phyloP scores from a whole-genome alignment of 1,140 invertebrate genomes.

The Plectus sambesii region DNA sequence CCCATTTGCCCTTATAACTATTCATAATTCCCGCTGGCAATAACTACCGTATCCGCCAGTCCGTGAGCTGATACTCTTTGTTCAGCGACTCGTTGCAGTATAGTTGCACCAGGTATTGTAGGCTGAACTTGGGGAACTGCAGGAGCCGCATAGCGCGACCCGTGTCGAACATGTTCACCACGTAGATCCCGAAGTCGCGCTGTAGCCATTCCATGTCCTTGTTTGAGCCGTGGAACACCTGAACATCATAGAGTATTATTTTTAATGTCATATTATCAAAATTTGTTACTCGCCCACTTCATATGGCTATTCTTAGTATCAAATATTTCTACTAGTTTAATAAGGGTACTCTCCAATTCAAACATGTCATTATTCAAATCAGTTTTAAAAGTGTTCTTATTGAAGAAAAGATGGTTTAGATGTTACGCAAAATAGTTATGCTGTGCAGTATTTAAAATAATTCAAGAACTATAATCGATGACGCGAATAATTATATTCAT shows the following conservation, averaged over 20 bases:
- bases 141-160: conserved; percentile 64
- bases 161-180: conserved; percentile 94
- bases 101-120: conserved; percentile 63
- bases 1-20: not conserved
- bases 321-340: too few relatives aligned
- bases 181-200: conserved; percentile 76
- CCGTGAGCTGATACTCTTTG: conserved; percentile 80
- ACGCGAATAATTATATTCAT: too few relatives aligned
- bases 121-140: conserved; percentile 58
- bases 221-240: conserved; percentile 82
- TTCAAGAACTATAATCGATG: too few relatives aligned
- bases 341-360: too few relatives aligned
- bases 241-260: conserved; percentile 10
- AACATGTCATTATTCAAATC: too few relatives aligned
- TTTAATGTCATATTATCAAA: conserved; percentile 34
- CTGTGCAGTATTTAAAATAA: too few relatives aligned
- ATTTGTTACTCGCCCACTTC: not conserved
- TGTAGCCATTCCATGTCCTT: conserved; percentile 82
- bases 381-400: too few relatives aligned
- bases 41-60: conserved; percentile 69
- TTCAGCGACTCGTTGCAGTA: conserved; percentile 68
- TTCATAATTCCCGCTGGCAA: conserved; percentile 1
- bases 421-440: too few relatives aligned
- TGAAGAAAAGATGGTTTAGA: too few relatives aligned
- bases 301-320: too few relatives aligned